A percentile compares a stretch with the other conserved stretches of the same genome.
Evolutionary conservation across 2,888 invertebrate genomes (phyloP).

Genomic region (Idaea biselata): DNA sequence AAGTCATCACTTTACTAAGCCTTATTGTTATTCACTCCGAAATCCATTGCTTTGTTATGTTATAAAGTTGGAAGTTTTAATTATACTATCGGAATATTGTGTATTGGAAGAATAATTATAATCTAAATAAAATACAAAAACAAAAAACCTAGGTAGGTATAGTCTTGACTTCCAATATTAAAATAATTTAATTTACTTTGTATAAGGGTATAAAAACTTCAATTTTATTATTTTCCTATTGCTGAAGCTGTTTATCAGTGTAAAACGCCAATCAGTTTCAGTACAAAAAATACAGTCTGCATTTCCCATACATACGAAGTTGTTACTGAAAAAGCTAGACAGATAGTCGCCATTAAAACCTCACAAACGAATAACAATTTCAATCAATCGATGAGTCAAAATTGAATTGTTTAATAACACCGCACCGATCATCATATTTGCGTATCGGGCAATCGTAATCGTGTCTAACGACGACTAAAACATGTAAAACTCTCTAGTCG

Average conservation of each 20-base stretch:
- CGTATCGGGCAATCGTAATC: slow-evolving; percentile 61
- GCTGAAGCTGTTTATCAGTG: too few relatives aligned
- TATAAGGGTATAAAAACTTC: too few relatives aligned
- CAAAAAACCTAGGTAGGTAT: not conserved
- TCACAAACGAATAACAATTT: slow-evolving; percentile 23
- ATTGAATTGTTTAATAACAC: slow-evolving; percentile 30
- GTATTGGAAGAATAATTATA: not conserved
- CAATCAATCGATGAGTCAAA: slow-evolving; percentile 29
- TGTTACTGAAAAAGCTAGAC: slow-evolving; percentile 15
- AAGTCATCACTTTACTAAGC: not conserved
- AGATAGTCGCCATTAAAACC: slow-evolving; percentile 25
- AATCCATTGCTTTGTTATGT: not conserved
- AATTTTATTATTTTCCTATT: too few relatives aligned
- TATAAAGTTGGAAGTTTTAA: not conserved
- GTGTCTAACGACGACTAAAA: slow-evolving; percentile 53
- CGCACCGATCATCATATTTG: slow-evolving; percentile 50
- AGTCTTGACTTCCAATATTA: too few relatives aligned
- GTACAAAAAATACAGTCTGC: not conserved
- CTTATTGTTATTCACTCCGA: not conserved
- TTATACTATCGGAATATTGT: not conserved
- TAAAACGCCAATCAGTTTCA: too few relatives aligned
- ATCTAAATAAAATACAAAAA: not conserved
- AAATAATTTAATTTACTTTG: too few relatives aligned
- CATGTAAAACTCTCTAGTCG: slow-evolving; percentile 52
- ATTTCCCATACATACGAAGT: not conserved